Evolutionary conservation across 2,888 invertebrate genomes (phyloP).

Genomic region (Dryocosmus kuriphilus): DNA sequence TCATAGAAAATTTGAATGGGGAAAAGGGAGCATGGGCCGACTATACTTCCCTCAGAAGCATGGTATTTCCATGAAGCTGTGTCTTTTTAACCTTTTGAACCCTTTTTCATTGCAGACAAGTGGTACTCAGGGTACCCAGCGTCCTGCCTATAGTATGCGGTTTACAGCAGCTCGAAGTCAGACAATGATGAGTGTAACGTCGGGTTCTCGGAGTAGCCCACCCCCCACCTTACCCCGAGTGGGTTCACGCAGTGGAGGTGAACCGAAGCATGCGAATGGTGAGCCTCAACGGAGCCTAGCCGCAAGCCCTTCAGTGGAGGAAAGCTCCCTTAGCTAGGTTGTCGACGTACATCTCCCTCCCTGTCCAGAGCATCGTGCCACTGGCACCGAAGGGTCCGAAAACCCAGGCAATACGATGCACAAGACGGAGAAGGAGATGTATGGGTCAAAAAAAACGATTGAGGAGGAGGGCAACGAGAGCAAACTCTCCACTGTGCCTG

Average conservation of each 20-base stretch:
- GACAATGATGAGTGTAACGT: conserved; percentile 79
- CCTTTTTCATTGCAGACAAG: conserved; percentile 58
- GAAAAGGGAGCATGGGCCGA: too few relatives aligned
- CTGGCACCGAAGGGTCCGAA: conserved; percentile 44
- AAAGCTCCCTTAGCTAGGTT: conserved; percentile 73
- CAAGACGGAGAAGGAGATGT: conserved; percentile 65
- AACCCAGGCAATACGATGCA: conserved; percentile 44
- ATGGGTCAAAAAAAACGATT: conserved; percentile 50
- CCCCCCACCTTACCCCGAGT: conserved; percentile 58
- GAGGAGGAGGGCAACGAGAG: conserved; percentile 52
- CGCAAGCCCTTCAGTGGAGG: conserved; percentile 71
- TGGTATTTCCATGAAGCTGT: neutral
- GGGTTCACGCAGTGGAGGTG: conserved; percentile 56
- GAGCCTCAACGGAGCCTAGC: conserved; percentile 61
- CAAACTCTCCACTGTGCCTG: conserved; percentile 63
- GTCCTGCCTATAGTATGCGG: conserved; percentile 78
- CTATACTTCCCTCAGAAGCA: too few relatives aligned
- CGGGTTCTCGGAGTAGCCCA: conserved; percentile 73
- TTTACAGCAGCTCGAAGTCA: conserved; percentile 78
- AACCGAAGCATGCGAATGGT: conserved; percentile 70
- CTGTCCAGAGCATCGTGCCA: conserved; percentile 61
- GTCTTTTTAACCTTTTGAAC: neutral
- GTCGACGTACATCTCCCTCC: conserved; percentile 69
- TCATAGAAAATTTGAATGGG: too few relatives aligned
- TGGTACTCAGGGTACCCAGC: conserved; percentile 65